These are phyloP conservation scores for Teinopalpus imperialis DNA, from an alignment of 2,888 invertebrate genomes.

Conservation along the genomic window DNA sequence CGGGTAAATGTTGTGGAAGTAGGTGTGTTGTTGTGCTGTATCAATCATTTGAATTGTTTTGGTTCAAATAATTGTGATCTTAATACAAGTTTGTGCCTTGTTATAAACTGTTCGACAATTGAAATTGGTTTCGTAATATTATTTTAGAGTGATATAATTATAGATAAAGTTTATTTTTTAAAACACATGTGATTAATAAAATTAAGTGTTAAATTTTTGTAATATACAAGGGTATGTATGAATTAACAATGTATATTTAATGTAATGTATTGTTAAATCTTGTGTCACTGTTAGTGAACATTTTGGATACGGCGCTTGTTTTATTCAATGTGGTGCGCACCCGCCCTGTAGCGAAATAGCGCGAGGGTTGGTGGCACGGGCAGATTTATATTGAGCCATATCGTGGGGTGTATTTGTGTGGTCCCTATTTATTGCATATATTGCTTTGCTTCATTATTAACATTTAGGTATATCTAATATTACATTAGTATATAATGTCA, in stretches of 20 bases:
- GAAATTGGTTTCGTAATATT: neutral
- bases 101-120: constrained; percentile 18
- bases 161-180: constrained; percentile 41
- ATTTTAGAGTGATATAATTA: constrained; percentile 17
- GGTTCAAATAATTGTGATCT: constrained; percentile 31
- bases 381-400: constrained; percentile 62
- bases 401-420: constrained; percentile 41
- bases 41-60: constrained; percentile 23
- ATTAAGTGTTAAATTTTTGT: constrained; percentile 43
- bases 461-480: no score
- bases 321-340: constrained; percentile 42
- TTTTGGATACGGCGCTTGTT: constrained; percentile 35
- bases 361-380: constrained; percentile 58
- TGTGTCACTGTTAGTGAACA: constrained; percentile 24
- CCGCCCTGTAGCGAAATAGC: constrained; percentile 50
- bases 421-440: constrained; percentile 27
- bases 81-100: constrained; percentile 28
- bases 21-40: constrained; percentile 33
- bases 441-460: constrained; percentile 30
- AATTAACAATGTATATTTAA: constrained; percentile 49
- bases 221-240: constrained; percentile 63
- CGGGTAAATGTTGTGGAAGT: constrained; percentile 33
- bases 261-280: constrained; percentile 29
- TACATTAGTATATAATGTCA: no score
- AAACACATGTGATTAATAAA: constrained; percentile 73